Evolutionary conservation across 2,113 vertebrate genomes (phyloP), one percentile per base, ranked within the genome.

Genomic region (Pangasianodon hypophthalmus): DNA sequence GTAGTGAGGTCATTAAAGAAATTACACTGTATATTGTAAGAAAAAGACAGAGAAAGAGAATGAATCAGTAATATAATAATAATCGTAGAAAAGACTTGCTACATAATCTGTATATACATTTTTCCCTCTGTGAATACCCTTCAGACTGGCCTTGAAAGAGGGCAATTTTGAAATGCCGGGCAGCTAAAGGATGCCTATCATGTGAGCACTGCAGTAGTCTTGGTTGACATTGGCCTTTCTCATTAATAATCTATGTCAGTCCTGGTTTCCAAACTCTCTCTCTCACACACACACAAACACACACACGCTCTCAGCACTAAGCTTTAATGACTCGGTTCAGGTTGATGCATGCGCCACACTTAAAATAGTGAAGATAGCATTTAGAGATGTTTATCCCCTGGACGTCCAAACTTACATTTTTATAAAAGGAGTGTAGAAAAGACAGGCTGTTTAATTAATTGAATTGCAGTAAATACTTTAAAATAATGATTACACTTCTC

Each of bases 231-330:
- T 88, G 87, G 26, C 21, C 26, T 48, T 9, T 24, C 50, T 82
- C 62, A 86, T 91, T 62, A 88, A 82, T 88, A 75, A 88, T 81
- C 48, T 48, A 88, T 64, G 71, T 69, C 80, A 79, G 69, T 24
- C 64, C n/a, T 82, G 90, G 50, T 54, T 75, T 69, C 46, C 56
- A 87, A 48, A 29, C 6, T 10, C 79, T 56, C 8, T 9, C 6
- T 37, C 48, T 60, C 54, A 24, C 32, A 83, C 54, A 50, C 18
- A 46, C 18, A 46, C 41, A 7, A 32, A 52, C 48, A n/a, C 26
- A 19, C 24, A n/a, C 14, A 54, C 79, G 4, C 67, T 37, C 41
- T 81, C 19, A 46, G 24, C 48, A 8, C 5, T 32, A 14, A 60
- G 6, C 19, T 88, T 52, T 82, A 82, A 88, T 81, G 44, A 48